phyloP scores from a whole-genome alignment of 2,113 vertebrate species.

The Charadrius vociferus region DNA sequence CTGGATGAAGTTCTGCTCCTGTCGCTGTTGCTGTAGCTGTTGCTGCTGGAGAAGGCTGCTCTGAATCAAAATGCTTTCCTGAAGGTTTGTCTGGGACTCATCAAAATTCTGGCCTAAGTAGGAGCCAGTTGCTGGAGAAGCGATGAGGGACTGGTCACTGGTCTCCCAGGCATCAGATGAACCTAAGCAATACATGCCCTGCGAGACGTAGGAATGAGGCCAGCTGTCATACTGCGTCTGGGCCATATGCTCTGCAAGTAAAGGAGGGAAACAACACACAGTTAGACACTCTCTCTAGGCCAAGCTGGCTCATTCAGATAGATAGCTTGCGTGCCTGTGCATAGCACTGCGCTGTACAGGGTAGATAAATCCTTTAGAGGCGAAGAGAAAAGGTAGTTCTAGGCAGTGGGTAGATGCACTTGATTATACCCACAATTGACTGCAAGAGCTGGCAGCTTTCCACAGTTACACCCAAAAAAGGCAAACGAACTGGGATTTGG shows the following conservation, averaged over 20 bases:
- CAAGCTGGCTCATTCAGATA: neutral
- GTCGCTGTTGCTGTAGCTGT: slow-evolving; percentile 69
- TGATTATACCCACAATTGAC: neutral
- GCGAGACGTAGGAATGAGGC: slow-evolving; percentile 96
- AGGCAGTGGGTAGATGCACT: neutral
- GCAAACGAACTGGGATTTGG: neutral
- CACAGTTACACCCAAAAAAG: neutral
- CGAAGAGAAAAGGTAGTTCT: neutral
- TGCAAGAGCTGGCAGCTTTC: neutral
- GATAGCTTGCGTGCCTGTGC: neutral
- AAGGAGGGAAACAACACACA: neutral
- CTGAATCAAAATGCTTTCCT: slow-evolving; percentile 72
- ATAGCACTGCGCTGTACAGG: neutral
- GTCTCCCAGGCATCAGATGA: slow-evolving; percentile 97
- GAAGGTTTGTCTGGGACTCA: slow-evolving; percentile 79
- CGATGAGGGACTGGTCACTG: slow-evolving; percentile 90
- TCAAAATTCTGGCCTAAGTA: slow-evolving; percentile 80
- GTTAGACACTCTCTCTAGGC: neutral
- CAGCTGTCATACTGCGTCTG: slow-evolving; percentile 95
- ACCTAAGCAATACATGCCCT: slow-evolving; percentile 97
- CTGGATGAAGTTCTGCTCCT: slow-evolving; percentile 75
- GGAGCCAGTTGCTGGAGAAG: slow-evolving; percentile 89
- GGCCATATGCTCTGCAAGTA: slow-evolving; percentile 79
- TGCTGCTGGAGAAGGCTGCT: slow-evolving; percentile 72
- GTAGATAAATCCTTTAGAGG: neutral